Evolutionary conservation across 2,888 invertebrate species (phyloP), one percentile per base, ranked within the genome.

Genomic region (Pammene aurita): DNA sequence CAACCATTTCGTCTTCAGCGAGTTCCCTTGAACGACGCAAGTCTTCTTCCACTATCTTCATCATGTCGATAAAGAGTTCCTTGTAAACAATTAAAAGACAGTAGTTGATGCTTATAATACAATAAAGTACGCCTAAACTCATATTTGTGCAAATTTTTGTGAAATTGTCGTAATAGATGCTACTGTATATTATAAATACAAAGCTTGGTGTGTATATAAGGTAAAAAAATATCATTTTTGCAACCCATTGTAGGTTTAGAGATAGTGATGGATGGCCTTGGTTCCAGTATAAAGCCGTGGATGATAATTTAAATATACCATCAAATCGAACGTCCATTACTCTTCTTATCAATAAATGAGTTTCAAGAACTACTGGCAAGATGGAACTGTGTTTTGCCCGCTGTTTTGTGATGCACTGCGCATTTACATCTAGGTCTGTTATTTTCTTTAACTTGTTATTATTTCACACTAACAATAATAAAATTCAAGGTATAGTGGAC

Each of bases 301-400:
- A 10, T 14, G 54, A 34, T 34, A 54, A 16, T 42, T 63, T 34
- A 44, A 54, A 63, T 26, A 41, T 63, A 2, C 54, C 14, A 34
- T 63, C 63, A 35, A 63, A 63, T 14, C n/a, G 26, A 54, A 34
- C 6, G 14, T 42, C 44, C 63, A 63, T 63, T n/a, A 5, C 26
- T 26, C 18, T n/a, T n/a, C 7, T 7, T n/a, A n/a, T 34, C 6
- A 14, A 16, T 11, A n/a, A 2, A 54, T 6, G 52, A 26, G 54
- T 34, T n/a, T 13, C 34, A 54, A 54, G 13, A 54, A 54, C 54
- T n/a, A 16, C 54, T n/a, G 7, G n/a, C 34, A 34, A 54, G 9
- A n/a, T 11, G 26, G 11, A n/a, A 54, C 54, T 54, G 34, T 9
- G n/a, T 26, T 9, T 7, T 26, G 5, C 7, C n/a, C 34, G 7